Evolutionary conservation across 2,797 vertebrate species (phyloP).

Genomic region (Neosilurus mollespiculum): DNA sequence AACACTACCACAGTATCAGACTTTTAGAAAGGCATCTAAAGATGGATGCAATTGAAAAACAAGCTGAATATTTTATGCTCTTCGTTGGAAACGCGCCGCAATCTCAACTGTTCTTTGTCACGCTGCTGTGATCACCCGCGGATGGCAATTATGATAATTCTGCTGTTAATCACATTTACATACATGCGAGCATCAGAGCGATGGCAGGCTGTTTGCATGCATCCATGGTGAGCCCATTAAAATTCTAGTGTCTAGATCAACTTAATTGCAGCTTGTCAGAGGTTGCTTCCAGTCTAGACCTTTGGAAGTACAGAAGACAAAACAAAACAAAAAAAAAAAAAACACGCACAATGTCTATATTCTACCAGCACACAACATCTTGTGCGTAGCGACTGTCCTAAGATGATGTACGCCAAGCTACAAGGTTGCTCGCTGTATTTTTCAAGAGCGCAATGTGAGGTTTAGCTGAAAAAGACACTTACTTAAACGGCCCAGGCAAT

Average conservation of each 20-base stretch:
- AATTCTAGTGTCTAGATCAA: slow-evolving; percentile 62
- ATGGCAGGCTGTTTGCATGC: slow-evolving; percentile 63
- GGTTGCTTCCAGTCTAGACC: slow-evolving; percentile 43
- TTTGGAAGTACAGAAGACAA: slow-evolving; percentile 22
- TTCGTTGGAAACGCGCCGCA: slow-evolving; percentile 64
- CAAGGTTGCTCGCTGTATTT: neutral
- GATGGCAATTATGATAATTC: slow-evolving; percentile 76
- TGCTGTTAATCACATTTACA: slow-evolving; percentile 78
- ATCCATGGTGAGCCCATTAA: slow-evolving; percentile 62
- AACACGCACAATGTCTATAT: slow-evolving; percentile 64
- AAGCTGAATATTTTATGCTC: slow-evolving; percentile 54
- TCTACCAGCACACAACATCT: slow-evolving; percentile 55
- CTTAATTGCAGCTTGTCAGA: slow-evolving; percentile 63
- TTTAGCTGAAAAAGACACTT: neutral
- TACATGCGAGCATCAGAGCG: slow-evolving; percentile 65
- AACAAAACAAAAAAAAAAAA: neutral
- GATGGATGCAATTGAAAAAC: slow-evolving; percentile 10
- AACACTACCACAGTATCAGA: neutral
- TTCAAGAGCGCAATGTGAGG: too few species aligned
- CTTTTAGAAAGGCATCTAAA: slow-evolving; percentile 7
- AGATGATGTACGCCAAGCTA: neutral
- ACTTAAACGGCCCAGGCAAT: neutral
- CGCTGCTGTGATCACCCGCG: slow-evolving; percentile 66
- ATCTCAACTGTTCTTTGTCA: slow-evolving; percentile 65
- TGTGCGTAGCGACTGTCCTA: neutral